Evolutionary conservation across 1,140 invertebrate species (phyloP), one percentile per base, ranked within the genome.

Genomic region (Leptinotarsa texana): DNA sequence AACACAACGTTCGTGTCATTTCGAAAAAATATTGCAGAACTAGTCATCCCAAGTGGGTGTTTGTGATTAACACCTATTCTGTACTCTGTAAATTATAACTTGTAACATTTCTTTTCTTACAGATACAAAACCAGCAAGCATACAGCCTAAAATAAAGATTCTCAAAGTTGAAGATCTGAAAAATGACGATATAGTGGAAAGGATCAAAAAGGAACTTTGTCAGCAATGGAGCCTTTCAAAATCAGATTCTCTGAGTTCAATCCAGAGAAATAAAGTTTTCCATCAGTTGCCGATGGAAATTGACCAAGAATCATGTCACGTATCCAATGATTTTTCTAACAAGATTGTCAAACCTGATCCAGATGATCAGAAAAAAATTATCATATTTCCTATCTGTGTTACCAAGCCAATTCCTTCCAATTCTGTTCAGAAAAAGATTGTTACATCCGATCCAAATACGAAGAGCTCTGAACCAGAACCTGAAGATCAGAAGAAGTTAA

Each of bases 141-240:
- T 21, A 5, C 63, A 65, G 11, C 63, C 63, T 1, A 48, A 67
- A 17, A 74, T 80, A 6, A 80, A 80, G 75, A 80, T 80, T 69
- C 74, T 80, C 15, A 73, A 73, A 42, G 80, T 80, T 13, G 80
- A 80, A 70, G 80, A 80, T 42, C 57, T 80, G 18, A 80, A 81
- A 72, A 78, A 79, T 63, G 79, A 79, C 68, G 72, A 72, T 49
- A 79, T 78, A 18, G 76, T 81, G 6, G 73, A 72, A n/a, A 75
- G 78, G 33, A 82, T 82, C 11, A 82, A 82, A 77, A 78, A 80
- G 61, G 79, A 81, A 67, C 70, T 81, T 3, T 74, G 65, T 63
- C 42, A 63, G 21, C 73, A 78, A n/a, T 57, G 74, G 62, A 27
- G 21, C 27, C 51, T 71, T 18, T 57, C 17, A 24, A 75, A 65